These are phyloP conservation scores for Eupithecia subumbrata DNA, from an alignment of 2,888 invertebrate genomes.

Conservation along the genomic window DNA sequence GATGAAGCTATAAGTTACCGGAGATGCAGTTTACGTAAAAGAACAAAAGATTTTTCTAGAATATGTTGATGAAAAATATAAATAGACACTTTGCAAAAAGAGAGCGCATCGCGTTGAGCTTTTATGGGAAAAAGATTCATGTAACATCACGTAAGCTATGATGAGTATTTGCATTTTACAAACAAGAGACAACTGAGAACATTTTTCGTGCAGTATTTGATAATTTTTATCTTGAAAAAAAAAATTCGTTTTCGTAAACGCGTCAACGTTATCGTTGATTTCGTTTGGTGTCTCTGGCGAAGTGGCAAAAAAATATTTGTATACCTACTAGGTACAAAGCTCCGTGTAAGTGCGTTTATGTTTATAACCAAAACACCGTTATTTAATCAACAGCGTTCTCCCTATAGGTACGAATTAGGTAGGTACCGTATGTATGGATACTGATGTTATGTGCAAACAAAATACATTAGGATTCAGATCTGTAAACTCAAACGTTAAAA, in stretches of 20 bases:
- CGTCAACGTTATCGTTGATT: background rate
- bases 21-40: background rate
- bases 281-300: background rate
- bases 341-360: background rate
- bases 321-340: background rate
- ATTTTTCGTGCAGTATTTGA: background rate
- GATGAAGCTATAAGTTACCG: background rate
- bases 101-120: background rate
- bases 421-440: background rate
- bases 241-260: background rate
- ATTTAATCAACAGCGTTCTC: background rate
- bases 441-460: background rate
- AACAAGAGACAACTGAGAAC: background rate
- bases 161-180: background rate
- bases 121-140: background rate
- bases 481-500: slow-evolving; percentile 12
- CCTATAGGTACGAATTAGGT: background rate
- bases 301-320: background rate
- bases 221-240: background rate
- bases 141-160: background rate
- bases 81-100: background rate
- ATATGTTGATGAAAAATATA: background rate
- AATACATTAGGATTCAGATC: slow-evolving; percentile 1
- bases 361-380: background rate
- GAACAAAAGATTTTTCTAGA: background rate